These are phyloP conservation scores for Biston stratarius DNA, from an alignment of 2,888 invertebrate genomes.

Conservation along the genomic window DNA sequence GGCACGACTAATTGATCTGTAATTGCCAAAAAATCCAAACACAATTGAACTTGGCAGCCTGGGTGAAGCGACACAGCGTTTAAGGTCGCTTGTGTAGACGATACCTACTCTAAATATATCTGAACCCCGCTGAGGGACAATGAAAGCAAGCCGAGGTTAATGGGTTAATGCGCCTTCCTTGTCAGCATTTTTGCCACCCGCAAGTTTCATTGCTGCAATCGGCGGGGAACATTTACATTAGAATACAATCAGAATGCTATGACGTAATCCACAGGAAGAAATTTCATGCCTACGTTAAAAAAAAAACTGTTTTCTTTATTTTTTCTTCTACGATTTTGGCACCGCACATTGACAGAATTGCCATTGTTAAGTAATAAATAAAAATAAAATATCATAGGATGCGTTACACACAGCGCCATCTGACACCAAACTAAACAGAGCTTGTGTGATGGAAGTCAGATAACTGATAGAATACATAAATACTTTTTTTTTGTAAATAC, in stretches of 20 bases:
- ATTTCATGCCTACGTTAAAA: not conserved
- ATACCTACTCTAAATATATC: not conserved
- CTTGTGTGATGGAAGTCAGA: no score
- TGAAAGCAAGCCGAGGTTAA: not conserved
- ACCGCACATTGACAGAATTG: no score
- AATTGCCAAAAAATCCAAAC: no score
- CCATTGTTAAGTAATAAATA: no score
- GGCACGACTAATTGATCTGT: no score
- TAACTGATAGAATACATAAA: no score
- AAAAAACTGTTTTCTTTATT: not conserved
- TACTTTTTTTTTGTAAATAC: no score
- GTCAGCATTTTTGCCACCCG: constrained; percentile 19
- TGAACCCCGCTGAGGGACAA: constrained; percentile 3
- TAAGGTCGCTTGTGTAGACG: not conserved
- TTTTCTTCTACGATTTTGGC: no score
- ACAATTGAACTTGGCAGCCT: no score
- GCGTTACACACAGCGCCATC: no score
- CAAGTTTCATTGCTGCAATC: constrained; percentile 4
- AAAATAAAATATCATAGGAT: no score
- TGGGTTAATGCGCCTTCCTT: constrained; percentile 15
- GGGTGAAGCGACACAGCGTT: not conserved
- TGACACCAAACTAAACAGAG: no score
- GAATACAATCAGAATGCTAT: not conserved
- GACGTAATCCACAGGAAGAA: not conserved
- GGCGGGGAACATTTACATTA: constrained; percentile 4